Conservation (phyloP, 2,113 vertebrate genomes). For the Machaerirhynchus nigripectus region DNA sequence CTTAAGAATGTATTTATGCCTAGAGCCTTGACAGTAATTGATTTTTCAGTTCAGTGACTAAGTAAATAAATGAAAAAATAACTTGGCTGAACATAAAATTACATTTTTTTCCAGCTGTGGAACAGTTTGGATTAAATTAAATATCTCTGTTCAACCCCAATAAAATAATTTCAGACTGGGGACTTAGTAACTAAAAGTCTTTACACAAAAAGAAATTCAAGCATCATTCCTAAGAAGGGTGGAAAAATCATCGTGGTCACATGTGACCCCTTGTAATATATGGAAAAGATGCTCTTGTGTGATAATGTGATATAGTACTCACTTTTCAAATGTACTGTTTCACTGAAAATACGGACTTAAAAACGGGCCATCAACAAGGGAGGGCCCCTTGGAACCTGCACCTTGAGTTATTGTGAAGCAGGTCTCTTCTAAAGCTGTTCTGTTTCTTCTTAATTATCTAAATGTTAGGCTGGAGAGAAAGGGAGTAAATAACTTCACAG, state of each 20-base stretch:
- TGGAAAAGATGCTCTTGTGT: neutral
- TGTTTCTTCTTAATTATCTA: neutral
- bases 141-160: neutral
- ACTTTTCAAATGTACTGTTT: neutral
- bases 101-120: neutral
- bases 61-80: slow-evolving; percentile 46
- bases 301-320: neutral
- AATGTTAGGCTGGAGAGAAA: neutral
- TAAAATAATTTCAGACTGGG: neutral
- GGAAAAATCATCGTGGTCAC: neutral
- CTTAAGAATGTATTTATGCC: neutral
- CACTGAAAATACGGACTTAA: neutral
- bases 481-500: neutral
- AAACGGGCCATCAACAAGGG: neutral
- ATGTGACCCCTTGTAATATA: neutral
- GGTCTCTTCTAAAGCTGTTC: neutral
- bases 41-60: slow-evolving; percentile 60
- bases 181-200: neutral
- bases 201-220: neutral
- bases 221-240: neutral
- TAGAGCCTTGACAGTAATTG: slow-evolving; percentile 41
- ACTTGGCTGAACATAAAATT: slow-evolving; percentile 18
- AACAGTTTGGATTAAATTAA: slow-evolving; percentile 9
- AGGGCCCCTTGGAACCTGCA: neutral
- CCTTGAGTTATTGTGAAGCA: neutral